Evolutionary conservation across 2,113 vertebrate genomes (phyloP).

Genomic region (Redunca redunca): DNA sequence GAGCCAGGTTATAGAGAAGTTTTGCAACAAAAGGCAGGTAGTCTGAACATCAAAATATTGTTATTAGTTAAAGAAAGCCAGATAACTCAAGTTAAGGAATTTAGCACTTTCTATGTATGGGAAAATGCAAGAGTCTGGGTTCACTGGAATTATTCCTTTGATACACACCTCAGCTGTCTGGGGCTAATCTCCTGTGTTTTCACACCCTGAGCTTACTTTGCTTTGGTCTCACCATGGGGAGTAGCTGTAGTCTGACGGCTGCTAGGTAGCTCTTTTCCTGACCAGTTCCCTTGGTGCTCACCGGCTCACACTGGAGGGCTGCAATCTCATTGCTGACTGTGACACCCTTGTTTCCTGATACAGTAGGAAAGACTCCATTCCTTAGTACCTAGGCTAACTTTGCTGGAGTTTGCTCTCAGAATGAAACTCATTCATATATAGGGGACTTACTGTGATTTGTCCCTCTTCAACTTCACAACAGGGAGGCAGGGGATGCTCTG

Average conservation of each 20-base stretch:
- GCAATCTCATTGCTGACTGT: rapidly evolving
- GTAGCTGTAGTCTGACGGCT: neutral
- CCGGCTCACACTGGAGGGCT: rapidly evolving
- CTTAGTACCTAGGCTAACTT: neutral
- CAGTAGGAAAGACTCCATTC: neutral
- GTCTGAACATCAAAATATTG: neutral
- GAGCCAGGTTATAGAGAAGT: neutral
- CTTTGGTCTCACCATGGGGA: rapidly evolving
- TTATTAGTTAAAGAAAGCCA: neutral
- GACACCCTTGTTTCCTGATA: neutral
- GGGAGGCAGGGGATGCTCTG: neutral
- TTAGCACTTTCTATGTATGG: neutral
- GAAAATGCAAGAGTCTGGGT: neutral
- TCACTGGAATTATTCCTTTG: neutral
- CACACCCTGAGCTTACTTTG: neutral
- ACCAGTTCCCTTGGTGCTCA: neutral
- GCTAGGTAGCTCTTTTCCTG: neutral
- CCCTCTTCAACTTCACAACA: neutral
- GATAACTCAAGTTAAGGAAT: neutral
- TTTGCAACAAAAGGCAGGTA: neutral
- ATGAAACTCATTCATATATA: neutral
- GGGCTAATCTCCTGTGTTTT: neutral
- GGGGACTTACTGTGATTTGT: neutral
- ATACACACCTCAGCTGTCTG: neutral
- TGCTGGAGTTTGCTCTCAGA: neutral